Percentiles rank a stretch among this genome's conserved stretches.
Evolutionary conservation across 1,140 invertebrate species (phyloP).

Genomic region (Penaeus vannamei): DNA sequence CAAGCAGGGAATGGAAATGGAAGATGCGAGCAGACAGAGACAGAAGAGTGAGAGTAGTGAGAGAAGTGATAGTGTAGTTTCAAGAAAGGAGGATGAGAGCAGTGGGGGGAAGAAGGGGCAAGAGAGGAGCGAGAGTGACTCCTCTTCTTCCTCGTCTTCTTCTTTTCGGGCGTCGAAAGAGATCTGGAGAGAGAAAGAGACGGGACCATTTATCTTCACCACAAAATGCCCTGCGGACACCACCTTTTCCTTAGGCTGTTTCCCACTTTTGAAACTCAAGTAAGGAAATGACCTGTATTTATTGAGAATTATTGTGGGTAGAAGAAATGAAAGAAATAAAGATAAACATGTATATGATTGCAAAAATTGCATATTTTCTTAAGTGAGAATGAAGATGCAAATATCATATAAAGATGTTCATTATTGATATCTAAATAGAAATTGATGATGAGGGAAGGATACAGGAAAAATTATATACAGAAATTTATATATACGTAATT

Average conservation of each 20-base stretch:
- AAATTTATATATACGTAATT: no score
- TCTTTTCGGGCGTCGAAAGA: constrained; percentile 14
- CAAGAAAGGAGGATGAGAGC: not conserved
- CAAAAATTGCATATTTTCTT: no score
- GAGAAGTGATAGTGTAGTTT: not conserved
- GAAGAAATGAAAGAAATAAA: no score
- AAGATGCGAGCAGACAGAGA: not conserved
- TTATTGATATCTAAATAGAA: no score
- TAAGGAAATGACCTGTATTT: not conserved
- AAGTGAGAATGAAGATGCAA: no score
- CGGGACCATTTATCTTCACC: constrained; percentile 39
- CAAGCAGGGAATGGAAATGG: not conserved
- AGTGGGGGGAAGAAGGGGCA: not conserved
- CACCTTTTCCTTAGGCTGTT: constrained; percentile 52
- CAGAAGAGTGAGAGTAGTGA: not conserved
- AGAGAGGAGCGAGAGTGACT: not conserved
- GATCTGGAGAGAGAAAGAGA: constrained; percentile 47
- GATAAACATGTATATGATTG: no score
- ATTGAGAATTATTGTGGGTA: no score
- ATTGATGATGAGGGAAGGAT: no score
- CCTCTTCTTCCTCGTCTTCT: no score
- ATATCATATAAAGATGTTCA: no score
- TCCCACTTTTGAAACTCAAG: constrained; percentile 48
- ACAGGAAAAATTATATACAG: no score
- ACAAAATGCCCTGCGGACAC: constrained; percentile 52